Percentiles rank a stretch among this genome's conserved stretches.
These are phyloP conservation scores for Micrasema minimum DNA, from an alignment of 1,140 invertebrate genomes.

Conservation along the genomic window DNA sequence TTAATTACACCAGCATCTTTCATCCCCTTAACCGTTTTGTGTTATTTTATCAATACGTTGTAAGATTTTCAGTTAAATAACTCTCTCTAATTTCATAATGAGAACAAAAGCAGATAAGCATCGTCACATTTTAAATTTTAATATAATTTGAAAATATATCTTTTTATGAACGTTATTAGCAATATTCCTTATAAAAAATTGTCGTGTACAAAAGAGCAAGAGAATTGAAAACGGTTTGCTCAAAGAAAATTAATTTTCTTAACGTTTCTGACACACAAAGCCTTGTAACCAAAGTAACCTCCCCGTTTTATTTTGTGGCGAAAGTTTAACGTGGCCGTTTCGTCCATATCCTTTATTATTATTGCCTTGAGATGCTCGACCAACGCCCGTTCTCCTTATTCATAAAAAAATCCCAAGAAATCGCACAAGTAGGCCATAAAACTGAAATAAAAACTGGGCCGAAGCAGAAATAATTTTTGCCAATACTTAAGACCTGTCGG, in stretches of 20 bases:
- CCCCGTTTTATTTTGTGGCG: slow-evolving; percentile 37
- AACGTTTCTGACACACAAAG: neutral
- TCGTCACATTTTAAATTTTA: too few relatives aligned
- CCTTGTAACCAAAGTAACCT: slow-evolving; percentile 23
- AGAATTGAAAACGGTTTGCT: too few relatives aligned
- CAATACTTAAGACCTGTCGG: slow-evolving; percentile 41
- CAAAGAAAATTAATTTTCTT: slow-evolving; percentile 26
- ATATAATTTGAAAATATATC: too few relatives aligned
- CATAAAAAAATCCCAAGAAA: slow-evolving; percentile 43
- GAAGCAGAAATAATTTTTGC: slow-evolving; percentile 40
- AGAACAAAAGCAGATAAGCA: too few relatives aligned
- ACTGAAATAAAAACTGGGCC: slow-evolving; percentile 51
- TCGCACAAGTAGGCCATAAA: slow-evolving; percentile 50
- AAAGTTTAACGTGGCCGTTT: slow-evolving; percentile 43
- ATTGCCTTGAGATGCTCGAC: slow-evolving; percentile 31
- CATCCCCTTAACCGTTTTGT: too few relatives aligned
- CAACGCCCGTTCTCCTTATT: slow-evolving; percentile 32
- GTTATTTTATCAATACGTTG: too few relatives aligned
- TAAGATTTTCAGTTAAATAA: too few relatives aligned
- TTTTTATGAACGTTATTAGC: too few relatives aligned
- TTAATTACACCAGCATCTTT: too few relatives aligned
- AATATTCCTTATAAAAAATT: too few relatives aligned
- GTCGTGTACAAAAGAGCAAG: too few relatives aligned
- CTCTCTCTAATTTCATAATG: too few relatives aligned
- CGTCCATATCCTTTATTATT: slow-evolving; percentile 46